phyloP scores from a whole-genome alignment of 35 echinoderm and acorn worm genomes.

The Strongylocentrotus purpuratus region DNA sequence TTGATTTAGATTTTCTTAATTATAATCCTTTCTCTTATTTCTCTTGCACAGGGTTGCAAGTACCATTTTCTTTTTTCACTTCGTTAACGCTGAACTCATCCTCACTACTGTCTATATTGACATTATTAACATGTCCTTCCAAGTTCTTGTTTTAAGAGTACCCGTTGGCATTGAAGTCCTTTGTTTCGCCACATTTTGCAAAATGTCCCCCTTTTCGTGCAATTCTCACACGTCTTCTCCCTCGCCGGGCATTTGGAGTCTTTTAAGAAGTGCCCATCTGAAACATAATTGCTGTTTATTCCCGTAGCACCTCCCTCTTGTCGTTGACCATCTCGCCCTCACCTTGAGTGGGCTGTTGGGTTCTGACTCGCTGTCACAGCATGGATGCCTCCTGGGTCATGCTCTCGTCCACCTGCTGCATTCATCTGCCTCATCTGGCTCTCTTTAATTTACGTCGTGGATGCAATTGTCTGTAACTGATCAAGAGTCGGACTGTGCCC shows the following conservation, averaged over 20 bases:
- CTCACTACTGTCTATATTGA: neutral
- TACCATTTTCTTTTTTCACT: neutral
- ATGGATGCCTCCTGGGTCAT: neutral
- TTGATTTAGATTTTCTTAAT: no score
- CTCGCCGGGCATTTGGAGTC: slow-evolving; percentile 62
- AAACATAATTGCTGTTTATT: slow-evolving; percentile 56
- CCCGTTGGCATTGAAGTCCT: neutral
- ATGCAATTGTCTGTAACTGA: slow-evolving; percentile 51
- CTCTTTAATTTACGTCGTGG: slow-evolving; percentile 55
- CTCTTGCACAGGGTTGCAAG: no score
- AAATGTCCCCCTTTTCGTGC: slow-evolving; percentile 59
- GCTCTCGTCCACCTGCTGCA: neutral
- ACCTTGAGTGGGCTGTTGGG: neutral
- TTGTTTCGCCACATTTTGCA: slow-evolving; percentile 63
- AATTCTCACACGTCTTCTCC: slow-evolving; percentile 64
- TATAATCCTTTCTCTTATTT: no score
- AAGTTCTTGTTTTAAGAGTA: neutral
- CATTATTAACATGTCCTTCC: neutral
- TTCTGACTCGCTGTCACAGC: neutral
- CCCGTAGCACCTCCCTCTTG: neutral
- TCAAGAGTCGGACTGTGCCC: slow-evolving; percentile 57
- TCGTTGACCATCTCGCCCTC: neutral
- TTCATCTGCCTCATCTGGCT: slow-evolving; percentile 57
- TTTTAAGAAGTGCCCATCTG: slow-evolving; percentile 69
- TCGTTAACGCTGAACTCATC: neutral